Percentiles rank a stretch among this genome's conserved stretches.
Conservation (phyloP, 2,888 invertebrate species). For the Drosophila meridionalis region DNA sequence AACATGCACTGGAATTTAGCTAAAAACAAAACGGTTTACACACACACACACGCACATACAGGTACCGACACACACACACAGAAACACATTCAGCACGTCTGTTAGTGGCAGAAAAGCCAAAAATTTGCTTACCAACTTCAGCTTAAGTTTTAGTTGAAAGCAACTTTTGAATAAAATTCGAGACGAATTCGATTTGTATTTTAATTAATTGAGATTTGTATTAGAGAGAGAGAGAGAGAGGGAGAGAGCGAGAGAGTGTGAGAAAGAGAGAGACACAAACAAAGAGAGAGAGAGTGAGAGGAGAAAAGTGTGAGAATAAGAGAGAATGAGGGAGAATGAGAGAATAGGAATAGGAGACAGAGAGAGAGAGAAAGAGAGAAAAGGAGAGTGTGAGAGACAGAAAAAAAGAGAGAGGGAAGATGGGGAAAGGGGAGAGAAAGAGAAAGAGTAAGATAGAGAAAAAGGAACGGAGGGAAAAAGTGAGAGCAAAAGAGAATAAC, state of each 20-base stretch:
- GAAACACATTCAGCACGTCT: not conserved
- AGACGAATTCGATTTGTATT: not conserved
- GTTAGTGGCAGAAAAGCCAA: not conserved
- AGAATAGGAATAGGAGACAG: not conserved
- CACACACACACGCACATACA: not conserved
- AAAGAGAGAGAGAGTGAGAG: too few relatives aligned
- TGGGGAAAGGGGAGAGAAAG: too few relatives aligned
- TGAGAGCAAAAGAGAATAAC: too few relatives aligned
- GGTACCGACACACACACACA: not conserved
- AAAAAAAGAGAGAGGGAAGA: not conserved
- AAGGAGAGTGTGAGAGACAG: not conserved
- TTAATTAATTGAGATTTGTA: not conserved
- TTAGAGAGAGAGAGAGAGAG: too few relatives aligned
- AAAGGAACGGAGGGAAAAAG: too few relatives aligned
- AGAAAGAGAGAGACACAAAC: not conserved
- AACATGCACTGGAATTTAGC: constrained; percentile 21
- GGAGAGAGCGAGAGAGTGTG: not conserved
- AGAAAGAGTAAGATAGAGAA: too few relatives aligned
- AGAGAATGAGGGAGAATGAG: not conserved
- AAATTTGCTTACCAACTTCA: constrained; percentile 4
- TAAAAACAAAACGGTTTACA: not conserved
- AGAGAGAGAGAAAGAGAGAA: not conserved
- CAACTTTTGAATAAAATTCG: not conserved
- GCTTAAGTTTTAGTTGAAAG: constrained; percentile 7
- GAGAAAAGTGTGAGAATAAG: too few relatives aligned